Percentiles rank a stretch among this genome's conserved stretches.
Evolutionary conservation across 1,140 invertebrate species (phyloP).

Genomic region (Harlomillsia oculata): DNA sequence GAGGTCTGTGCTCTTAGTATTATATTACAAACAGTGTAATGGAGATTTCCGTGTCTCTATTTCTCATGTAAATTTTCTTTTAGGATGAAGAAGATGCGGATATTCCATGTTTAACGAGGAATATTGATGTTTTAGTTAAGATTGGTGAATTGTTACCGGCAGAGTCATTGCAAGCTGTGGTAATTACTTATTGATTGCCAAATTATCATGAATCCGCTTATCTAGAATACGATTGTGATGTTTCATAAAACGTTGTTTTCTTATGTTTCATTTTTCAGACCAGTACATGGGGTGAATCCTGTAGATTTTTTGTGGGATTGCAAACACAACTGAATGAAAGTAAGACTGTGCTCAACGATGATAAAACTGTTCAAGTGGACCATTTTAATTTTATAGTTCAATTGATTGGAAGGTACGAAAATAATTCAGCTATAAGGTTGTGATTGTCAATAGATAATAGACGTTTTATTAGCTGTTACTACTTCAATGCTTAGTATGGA

Average conservation of each 20-base stretch:
- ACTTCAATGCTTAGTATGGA: neutral
- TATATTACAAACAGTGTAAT: too few species aligned
- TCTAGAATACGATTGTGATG: constrained; percentile 28
- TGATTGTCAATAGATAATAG: neutral
- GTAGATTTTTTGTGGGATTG: constrained; percentile 35
- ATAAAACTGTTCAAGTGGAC: constrained; percentile 28
- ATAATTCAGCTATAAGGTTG: neutral
- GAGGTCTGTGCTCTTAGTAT: neutral
- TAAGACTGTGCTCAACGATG: constrained; percentile 16
- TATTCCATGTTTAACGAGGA: constrained; percentile 22
- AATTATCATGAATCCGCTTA: too few species aligned
- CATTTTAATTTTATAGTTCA: constrained; percentile 35
- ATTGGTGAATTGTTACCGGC: constrained; percentile 32
- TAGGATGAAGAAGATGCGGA: constrained; percentile 33
- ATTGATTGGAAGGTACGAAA: constrained; percentile 27
- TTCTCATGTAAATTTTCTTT: constrained; percentile 7
- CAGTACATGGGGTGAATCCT: constrained; percentile 42
- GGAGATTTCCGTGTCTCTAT: too few species aligned
- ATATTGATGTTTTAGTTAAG: constrained; percentile 34
- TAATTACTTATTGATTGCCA: constrained; percentile 5
- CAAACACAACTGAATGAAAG: constrained; percentile 13
- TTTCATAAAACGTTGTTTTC: neutral
- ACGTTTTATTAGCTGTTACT: neutral
- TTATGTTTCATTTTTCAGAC: constrained; percentile 39
- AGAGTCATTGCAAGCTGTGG: constrained; percentile 24